Base-by-base conservation (phyloP, 2,113 vertebrate genomes). In the Myrmecophaga tridactyla region DNA sequence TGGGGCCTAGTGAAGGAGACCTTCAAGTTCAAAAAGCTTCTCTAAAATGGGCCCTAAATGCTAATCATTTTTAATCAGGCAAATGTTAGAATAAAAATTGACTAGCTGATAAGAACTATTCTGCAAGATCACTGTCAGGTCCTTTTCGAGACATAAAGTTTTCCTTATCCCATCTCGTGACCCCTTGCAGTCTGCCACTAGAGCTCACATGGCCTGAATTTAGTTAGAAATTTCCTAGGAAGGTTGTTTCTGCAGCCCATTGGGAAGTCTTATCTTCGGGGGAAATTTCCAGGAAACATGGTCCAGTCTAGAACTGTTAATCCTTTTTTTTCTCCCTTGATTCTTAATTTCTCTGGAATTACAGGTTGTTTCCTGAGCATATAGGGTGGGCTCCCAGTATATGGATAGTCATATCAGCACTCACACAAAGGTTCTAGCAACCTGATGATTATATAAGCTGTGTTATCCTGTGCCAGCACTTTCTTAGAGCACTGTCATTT, bases 401-500 rank as follows among this genome's bases (percentile, higher is more conserved):
- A 34, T 69, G 15, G 18, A 6, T 89, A 83, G 62, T 69, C 70
- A 82, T 92, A 51, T 53, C 17, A 41, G 51, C 62, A 63, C 18
- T 75, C 23, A 46, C 4, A 36, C 0, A 7, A 36, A 90, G 53
- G 36, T 36, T 70, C 1, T 88, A 36, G 48, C 65, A 65, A 69
- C 7, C 34, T 53, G 12, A 46, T 75, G 39, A 70, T 86, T 90
- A 90, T 63, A 83, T 34, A 88, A 31, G 34, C 17, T 25, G 7
- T 31, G 29, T 13, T 15, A 23, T 80, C 25, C 29, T 72, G 18
- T 93, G 41, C 51, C 62, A 90, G 25, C 20, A 69, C 9, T 76
- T 94, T 90, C 29, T 96, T 94, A 91, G 48, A 81, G 6, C 67
- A 62, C 31, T 93, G 51, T 67, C 27, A 76, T 84, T 94, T 94